These are phyloP conservation scores for Seladonia tumulorum DNA, from an alignment of 2,888 invertebrate species.

Conservation along the genomic window DNA sequence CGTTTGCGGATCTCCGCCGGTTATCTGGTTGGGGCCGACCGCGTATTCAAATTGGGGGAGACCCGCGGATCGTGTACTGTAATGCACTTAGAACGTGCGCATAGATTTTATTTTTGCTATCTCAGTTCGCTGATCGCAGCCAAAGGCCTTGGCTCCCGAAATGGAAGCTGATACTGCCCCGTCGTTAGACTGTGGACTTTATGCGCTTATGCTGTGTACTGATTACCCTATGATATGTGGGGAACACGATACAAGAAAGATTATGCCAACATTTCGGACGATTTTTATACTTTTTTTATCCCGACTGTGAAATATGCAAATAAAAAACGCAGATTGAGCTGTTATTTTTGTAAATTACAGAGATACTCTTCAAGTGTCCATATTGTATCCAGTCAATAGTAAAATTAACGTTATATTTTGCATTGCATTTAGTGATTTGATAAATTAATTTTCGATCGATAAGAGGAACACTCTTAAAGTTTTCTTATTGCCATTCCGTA, in stretches of 20 bases:
- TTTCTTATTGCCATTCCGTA: no score
- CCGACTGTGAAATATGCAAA: not conserved
- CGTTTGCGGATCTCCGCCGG: slow-evolving; percentile 3
- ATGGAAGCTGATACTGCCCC: not conserved
- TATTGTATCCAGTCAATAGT: not conserved
- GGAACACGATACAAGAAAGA: not conserved
- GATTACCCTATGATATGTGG: not conserved
- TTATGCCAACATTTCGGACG: not conserved
- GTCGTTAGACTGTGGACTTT: not conserved
- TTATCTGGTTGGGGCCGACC: slow-evolving; percentile 34
- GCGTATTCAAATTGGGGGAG: slow-evolving; percentile 29
- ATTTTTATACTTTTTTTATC: not conserved
- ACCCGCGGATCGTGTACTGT: not conserved
- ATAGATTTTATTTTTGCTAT: slow-evolving; percentile 10
- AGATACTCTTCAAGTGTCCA: not conserved
- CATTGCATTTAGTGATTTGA: not conserved
- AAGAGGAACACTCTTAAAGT: no score
- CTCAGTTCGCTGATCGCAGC: not conserved
- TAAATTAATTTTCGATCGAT: not conserved
- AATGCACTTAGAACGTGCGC: not conserved
- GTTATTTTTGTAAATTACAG: not conserved
- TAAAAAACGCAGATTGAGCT: not conserved
- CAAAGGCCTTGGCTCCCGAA: not conserved
- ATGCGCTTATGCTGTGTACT: not conserved
- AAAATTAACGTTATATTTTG: not conserved